Percentiles rank a stretch among this genome's conserved stretches.
Evolutionary conservation across 2,797 vertebrate species (phyloP).

Genomic region (Hippoglossus hippoglossus): DNA sequence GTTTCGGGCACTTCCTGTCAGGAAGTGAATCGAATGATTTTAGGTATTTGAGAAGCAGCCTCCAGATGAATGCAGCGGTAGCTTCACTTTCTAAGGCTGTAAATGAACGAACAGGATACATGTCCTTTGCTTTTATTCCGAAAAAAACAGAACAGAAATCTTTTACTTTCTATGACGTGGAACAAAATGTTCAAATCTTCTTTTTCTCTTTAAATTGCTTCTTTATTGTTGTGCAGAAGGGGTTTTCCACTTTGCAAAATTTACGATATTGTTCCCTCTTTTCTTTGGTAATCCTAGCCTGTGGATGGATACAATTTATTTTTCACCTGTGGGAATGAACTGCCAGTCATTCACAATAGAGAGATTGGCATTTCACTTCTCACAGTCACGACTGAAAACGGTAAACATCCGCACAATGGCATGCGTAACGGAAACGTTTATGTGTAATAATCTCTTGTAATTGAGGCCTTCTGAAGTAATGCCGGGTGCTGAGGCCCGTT

Average conservation of each 20-base stretch:
- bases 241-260: constrained; percentile 49
- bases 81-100: constrained; percentile 76
- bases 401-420: constrained; percentile 70
- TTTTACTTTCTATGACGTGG: constrained; percentile 31
- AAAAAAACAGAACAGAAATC: background rate
- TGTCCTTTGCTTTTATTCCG: constrained; percentile 22
- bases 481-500: constrained; percentile 57
- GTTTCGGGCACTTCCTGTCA: constrained; percentile 58
- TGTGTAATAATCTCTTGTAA: constrained; percentile 76
- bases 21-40: constrained; percentile 63
- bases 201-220: constrained; percentile 35
- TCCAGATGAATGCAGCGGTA: constrained; percentile 51
- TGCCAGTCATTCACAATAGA: constrained; percentile 65
- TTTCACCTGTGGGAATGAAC: constrained; percentile 63
- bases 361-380: constrained; percentile 65
- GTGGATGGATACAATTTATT: constrained; percentile 57
- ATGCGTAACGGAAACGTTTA: constrained; percentile 74
- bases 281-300: constrained; percentile 71
- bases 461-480: constrained; percentile 75
- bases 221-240: constrained; percentile 33
- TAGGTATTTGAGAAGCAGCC: constrained; percentile 40
- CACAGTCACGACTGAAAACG: constrained; percentile 64
- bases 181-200: constrained; percentile 25
- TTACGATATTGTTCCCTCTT: constrained; percentile 53
- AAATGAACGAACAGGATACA: constrained; percentile 12